Base-by-base conservation (phyloP, 1,140 invertebrate species). In the Drosophila equinoxialis region DNA sequence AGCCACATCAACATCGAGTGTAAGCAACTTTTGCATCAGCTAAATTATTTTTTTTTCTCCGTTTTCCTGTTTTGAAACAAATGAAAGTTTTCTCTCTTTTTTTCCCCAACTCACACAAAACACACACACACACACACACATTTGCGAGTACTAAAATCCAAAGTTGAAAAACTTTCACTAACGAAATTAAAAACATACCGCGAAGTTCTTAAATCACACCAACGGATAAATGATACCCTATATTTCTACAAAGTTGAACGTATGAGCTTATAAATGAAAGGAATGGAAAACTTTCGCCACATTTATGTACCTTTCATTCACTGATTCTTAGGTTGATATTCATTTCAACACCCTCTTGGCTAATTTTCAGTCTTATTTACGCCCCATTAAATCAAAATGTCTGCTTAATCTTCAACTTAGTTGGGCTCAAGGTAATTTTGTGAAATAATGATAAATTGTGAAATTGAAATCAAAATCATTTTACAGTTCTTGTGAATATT, bases 121-220 rank as follows among this genome's bases (percentile, higher is more conserved):
- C n/a, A n/a, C 11, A 48, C 45, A 48, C 23, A 59, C 14, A 59
- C 35, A 51, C 11, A 48, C 17, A 48, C 5, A 30, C 35, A 51
- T 23, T 14, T 51, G 45, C 6, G 45, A 17, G 30, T 20, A 14
- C 57, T 37, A 35, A 59, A 59, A 59, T 51, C 17, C 17, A 6
- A 20, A 17, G 57, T 14, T 37, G n/a, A 26, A 37, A 59, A 59
- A 3, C 30, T 59, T 37, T 10, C 30, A 37, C 33, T 37, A 59
- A 59, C 57, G 35, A 59, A 59, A 59, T 59, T 59, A 59, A 59
- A 37, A 59, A 59, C 7, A 37, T 37, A 37, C 26, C 14, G 14
- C 30, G 23, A 33, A 14, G 30, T 17, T 14, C 57, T 59, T 59
- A 17, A 14, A 59, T 37, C 33, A 37, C 5, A 51, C 7, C 8